Conservation (phyloP, 2,113 vertebrate species). For the Uropsilus gracilis region DNA sequence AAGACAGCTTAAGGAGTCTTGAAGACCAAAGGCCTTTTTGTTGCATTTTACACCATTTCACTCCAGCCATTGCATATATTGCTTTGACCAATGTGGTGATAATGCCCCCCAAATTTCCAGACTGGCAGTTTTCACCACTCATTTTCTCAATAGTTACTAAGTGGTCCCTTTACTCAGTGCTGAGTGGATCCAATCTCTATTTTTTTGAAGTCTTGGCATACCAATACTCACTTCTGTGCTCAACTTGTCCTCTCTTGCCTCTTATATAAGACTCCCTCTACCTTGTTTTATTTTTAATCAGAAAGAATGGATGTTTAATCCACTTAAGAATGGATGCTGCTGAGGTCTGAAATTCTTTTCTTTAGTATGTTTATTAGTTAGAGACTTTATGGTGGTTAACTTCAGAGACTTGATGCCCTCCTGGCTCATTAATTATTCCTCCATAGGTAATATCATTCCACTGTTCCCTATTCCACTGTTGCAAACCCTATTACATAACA, state of each 20-base stretch:
- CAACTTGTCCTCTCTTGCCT: constrained; percentile 48
- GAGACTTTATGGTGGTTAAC: constrained; percentile 61
- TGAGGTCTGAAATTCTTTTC: constrained; percentile 61
- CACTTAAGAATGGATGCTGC: constrained; percentile 19
- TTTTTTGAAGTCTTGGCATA: background rate
- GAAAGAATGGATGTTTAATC: constrained; percentile 43
- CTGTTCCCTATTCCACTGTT: constrained; percentile 60
- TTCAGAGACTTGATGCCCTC: constrained; percentile 73
- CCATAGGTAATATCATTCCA: constrained; percentile 59
- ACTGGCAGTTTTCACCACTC: background rate
- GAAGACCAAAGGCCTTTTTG: background rate
- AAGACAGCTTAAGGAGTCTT: no score
- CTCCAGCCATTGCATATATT: background rate
- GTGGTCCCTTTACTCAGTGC: background rate
- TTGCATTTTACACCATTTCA: constrained; percentile 4
- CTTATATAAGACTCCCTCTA: constrained; percentile 51
- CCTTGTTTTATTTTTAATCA: constrained; percentile 67
- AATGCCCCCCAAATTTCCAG: background rate
- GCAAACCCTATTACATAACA: constrained; percentile 72
- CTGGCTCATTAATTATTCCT: constrained; percentile 78
- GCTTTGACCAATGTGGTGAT: background rate
- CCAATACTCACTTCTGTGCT: background rate
- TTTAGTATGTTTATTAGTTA: constrained; percentile 70
- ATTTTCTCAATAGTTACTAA: background rate
- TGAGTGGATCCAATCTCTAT: background rate